Evolutionary conservation across 2,888 invertebrate species (phyloP), one percentile per base, ranked within the genome.

Genomic region (Papilio protenor): DNA sequence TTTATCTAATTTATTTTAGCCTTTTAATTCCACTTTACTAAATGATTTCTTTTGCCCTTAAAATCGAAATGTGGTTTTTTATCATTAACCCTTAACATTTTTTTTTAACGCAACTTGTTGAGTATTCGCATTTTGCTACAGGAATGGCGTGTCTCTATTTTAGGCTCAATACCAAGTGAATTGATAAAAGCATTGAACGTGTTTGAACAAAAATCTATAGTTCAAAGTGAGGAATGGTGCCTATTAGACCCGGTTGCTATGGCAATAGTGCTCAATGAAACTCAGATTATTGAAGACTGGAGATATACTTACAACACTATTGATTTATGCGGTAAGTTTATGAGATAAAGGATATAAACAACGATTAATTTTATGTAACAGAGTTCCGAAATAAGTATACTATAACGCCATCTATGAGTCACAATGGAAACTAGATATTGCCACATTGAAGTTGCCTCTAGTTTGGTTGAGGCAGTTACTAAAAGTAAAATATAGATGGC

Each of bases 211-310:
- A 82, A 90, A 1, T 79, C 88, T 0, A 18, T 92, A n/a, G 79
- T 78, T 0, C 79, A 78, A 1, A 82, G 83, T 49, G 82, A 82
- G 0, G 72, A 71, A 0, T 92, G 92, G 92, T 80, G 81, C 1
- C 86, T 88, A 0, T 79, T 92, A 2, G 92, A 92, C 45, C 91
- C 92, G 0, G 90, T 91, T 0, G 87, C 85, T 0, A 81, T 92
- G 1, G 86, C 90, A 0, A 78, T 86, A 0, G 89, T 85, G 12
- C 64, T 92, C 0, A 86, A 83, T 12, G 16, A 69, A 45, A 72
- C 77, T n/a, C 47, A 73, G 49, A 74, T 81, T 0, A 85, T 87
- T 0, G 78, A 81, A 0, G 84, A 86, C 6, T 84, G 80, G 27
- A 85, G 64, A 77, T 82, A 82, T 77, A 82, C 87, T 0, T 81